Evolutionary conservation across 2,113 vertebrate genomes (phyloP).

Genomic region (Bubo blakistoni): DNA sequence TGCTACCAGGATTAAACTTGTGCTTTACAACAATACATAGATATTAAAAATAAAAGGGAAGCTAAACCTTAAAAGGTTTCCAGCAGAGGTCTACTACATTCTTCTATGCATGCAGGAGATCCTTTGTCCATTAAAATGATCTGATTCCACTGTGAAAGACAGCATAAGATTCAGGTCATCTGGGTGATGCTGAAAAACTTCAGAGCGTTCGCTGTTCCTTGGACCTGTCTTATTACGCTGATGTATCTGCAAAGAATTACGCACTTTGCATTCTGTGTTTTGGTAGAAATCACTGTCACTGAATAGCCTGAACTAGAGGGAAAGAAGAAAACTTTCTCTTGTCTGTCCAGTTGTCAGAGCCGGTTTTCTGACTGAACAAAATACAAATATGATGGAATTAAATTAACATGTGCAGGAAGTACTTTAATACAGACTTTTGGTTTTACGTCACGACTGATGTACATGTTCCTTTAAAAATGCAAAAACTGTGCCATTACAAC

Average conservation of each 20-base stretch:
- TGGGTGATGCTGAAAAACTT: background rate
- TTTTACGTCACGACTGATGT: background rate
- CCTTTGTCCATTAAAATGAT: background rate
- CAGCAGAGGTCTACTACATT: background rate
- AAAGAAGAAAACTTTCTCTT: background rate
- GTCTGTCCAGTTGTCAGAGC: background rate
- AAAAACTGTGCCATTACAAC: background rate
- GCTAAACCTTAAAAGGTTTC: background rate
- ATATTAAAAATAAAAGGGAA: background rate
- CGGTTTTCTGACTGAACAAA: background rate
- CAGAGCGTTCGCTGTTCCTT: background rate
- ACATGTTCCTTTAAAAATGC: background rate
- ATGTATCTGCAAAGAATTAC: background rate
- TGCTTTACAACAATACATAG: background rate
- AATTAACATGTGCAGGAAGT: background rate
- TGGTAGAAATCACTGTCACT: background rate
- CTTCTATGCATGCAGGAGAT: background rate
- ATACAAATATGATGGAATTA: background rate
- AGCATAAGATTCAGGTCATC: background rate
- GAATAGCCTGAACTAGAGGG: background rate
- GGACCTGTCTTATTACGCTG: background rate
- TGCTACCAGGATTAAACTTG: background rate
- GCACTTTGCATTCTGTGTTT: accelerated
- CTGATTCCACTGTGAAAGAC: background rate
- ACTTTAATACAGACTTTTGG: background rate